phyloP scores from a whole-genome alignment of 2,888 invertebrate species.

The Drosophila acutilabella region DNA sequence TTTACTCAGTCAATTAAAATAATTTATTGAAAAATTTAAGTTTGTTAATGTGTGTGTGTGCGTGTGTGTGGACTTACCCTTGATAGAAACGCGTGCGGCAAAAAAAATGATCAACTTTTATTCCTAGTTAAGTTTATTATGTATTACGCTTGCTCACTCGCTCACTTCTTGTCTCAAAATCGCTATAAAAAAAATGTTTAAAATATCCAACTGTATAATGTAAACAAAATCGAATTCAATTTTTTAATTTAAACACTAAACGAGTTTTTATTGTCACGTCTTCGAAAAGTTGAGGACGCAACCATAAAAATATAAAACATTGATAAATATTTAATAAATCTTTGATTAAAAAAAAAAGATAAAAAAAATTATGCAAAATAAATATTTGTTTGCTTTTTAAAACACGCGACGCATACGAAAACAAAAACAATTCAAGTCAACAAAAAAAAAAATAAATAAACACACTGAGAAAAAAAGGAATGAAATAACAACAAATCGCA shows the following conservation, averaged over 20 bases:
- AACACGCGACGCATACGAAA: constrained; percentile 39
- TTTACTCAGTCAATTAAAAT: constrained; percentile 14
- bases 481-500: constrained; percentile 42
- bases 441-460: constrained; percentile 12
- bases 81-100: constrained; percentile 55
- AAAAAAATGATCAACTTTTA: constrained; percentile 54
- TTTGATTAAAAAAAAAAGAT: constrained; percentile 9
- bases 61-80: constrained; percentile 49
- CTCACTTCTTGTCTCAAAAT: constrained; percentile 8
- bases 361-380: constrained; percentile 12
- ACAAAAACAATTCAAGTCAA: constrained; percentile 12
- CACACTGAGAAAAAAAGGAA: constrained; percentile 1
- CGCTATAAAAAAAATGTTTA: constrained; percentile 18
- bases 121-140: constrained; percentile 36
- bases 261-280: constrained; percentile 27
- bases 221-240: constrained; percentile 23
- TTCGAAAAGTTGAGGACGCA: constrained; percentile 16
- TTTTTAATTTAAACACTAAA: constrained; percentile 25
- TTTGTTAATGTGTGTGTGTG: neutral
- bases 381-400: constrained; percentile 28
- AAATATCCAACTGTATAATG: constrained; percentile 22
- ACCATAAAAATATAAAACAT: constrained; percentile 35
- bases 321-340: constrained; percentile 42
- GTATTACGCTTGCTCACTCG: constrained; percentile 5
- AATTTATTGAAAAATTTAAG: neutral